A percentile compares a stretch with the other conserved stretches of the same genome.
Evolutionary conservation across 2,888 invertebrate genomes (phyloP).

Genomic region (Syrphus vitripennis): DNA sequence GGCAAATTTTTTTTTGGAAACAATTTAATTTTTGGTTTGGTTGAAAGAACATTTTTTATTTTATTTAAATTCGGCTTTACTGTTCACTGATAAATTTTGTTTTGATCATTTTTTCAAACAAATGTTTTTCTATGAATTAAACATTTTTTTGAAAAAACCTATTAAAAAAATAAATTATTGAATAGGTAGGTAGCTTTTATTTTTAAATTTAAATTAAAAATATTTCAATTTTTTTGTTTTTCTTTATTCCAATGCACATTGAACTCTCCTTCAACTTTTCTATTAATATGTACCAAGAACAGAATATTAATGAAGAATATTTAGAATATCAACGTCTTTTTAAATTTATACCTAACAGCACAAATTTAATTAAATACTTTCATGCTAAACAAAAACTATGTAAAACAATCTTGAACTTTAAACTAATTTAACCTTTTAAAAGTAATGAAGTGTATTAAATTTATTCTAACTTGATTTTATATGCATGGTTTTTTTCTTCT

Average conservation of each 20-base stretch:
- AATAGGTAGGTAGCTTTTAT: too few relatives aligned
- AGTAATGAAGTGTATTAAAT: background rate
- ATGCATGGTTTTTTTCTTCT: background rate
- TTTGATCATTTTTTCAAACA: too few relatives aligned
- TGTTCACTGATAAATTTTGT: too few relatives aligned
- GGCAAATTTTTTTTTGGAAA: too few relatives aligned
- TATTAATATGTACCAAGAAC: background rate
- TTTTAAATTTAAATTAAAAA: too few relatives aligned
- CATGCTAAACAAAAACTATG: background rate
- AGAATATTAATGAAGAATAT: background rate
- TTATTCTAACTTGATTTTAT: background rate
- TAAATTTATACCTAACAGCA: background rate
- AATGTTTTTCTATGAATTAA: too few relatives aligned
- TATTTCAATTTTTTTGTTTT: too few relatives aligned
- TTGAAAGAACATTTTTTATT: too few relatives aligned
- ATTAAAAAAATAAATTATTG: too few relatives aligned
- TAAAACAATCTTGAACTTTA: background rate
- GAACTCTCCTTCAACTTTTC: background rate
- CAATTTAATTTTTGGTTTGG: too few relatives aligned
- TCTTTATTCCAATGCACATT: background rate
- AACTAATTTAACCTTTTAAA: slow-evolving; percentile 1
- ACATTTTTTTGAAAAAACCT: too few relatives aligned
- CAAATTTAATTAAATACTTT: background rate
- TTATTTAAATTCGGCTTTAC: too few relatives aligned
- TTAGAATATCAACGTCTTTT: background rate